Evolutionary conservation across 2,113 vertebrate species (phyloP).

Genomic region (Podocnemis expansa): DNA sequence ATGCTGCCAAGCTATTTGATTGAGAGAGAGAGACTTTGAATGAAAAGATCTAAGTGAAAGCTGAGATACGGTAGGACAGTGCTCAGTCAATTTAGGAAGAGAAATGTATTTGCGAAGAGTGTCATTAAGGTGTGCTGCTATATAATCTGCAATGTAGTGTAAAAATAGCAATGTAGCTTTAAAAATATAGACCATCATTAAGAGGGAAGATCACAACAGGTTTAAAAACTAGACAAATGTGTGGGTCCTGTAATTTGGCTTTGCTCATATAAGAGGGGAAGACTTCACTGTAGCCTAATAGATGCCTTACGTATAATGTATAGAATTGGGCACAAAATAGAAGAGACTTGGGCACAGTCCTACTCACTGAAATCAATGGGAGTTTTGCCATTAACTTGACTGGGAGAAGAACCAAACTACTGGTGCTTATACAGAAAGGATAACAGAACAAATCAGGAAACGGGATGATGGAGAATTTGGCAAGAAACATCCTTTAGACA

Average conservation of each 20-base stretch:
- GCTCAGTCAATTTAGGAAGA: neutral
- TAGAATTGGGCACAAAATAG: neutral
- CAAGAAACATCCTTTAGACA: neutral
- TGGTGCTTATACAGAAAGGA: neutral
- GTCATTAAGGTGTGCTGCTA: neutral
- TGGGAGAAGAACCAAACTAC: neutral
- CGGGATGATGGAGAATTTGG: neutral
- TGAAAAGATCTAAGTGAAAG: neutral
- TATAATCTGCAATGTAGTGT: neutral
- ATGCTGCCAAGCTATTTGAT: neutral
- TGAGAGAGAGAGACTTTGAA: neutral
- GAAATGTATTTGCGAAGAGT: neutral
- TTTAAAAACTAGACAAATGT: neutral
- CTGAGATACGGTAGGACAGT: neutral
- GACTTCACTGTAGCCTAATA: too few species aligned
- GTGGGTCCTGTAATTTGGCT: neutral
- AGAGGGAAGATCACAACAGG: neutral
- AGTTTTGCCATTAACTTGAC: neutral
- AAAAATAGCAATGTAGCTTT: neutral
- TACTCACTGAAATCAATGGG: neutral
- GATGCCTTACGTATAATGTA: neutral
- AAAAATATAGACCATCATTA: neutral
- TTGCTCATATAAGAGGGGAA: neutral
- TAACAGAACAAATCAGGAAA: neutral
- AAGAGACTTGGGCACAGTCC: neutral